Base-by-base conservation (phyloP, 2,113 vertebrate genomes). In the Eulemur macaco region DNA sequence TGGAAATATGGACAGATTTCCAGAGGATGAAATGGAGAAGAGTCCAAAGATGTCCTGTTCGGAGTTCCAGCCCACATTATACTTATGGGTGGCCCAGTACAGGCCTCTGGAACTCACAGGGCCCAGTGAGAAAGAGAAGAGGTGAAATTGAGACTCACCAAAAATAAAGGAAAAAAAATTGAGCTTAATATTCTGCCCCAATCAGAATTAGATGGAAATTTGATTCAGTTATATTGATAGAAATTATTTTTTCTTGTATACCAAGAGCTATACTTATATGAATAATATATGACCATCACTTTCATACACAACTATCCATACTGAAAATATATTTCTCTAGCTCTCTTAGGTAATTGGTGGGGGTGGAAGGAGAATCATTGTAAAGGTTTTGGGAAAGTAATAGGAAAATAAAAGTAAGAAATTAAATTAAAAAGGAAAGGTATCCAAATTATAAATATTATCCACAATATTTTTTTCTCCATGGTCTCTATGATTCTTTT, bases 61-160 rank as follows among this genome's bases (percentile, higher is more conserved):
- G 25, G 18, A 73, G 10, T 47, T 20, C n/a, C 20, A 58, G 15
- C 20, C 9, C 8, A 21, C 0, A 0, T 42, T 58, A 12, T 8
- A 68, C 10, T 47, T 50, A 42, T 13, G 6, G 1, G 52, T 31
- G 10, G 8, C 11, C 9, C 6, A 34, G 0, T 58, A 21, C 0
- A 50, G 21, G 13, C 11, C 50, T 56, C 17, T 42, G 47, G 17
- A 66, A 42, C 2, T 25, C 58, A 47, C 12, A 17, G 37, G 1
- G 0, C 4, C 9, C 50, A 93, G 20, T 18, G 18, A 47, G 17
- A 76, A 76, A 45, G 2, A 63, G 14, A 3, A 47, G n/a, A 31
- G 4, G 25, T 47, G 1, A 86, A 50, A 50, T 66, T 7, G 34
- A 47, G 42, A 45, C 23, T 37, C 9, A 20, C 6, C 29, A 56